A percentile compares a stretch with the other conserved stretches of the same genome.
Evolutionary conservation across 2,113 vertebrate genomes (phyloP).

Genomic region (Lathamus discolor): DNA sequence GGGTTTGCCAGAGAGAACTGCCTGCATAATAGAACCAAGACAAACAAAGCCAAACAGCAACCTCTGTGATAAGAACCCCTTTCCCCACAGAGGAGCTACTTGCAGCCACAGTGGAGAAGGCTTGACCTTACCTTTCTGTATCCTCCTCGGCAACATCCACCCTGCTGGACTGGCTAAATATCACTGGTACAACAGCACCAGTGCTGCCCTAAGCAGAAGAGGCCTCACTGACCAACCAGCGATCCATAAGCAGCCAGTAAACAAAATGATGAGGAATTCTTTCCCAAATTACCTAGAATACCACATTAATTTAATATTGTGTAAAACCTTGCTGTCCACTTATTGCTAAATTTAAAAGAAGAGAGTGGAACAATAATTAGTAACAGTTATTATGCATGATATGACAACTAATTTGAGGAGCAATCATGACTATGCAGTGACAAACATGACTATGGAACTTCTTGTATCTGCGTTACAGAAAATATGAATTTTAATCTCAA

Average conservation of each 20-base stretch:
- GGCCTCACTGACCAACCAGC: conserved; percentile 41
- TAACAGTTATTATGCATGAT: conserved; percentile 2
- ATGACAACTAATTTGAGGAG: conserved; percentile 56
- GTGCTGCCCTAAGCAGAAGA: background rate
- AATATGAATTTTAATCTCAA: conserved; percentile 58
- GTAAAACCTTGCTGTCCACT: conserved; percentile 13
- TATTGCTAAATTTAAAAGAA: conserved; percentile 2
- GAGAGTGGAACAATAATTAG: background rate
- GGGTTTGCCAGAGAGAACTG: background rate
- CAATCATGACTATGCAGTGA: conserved; percentile 58
- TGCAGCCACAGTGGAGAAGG: conserved; percentile 8
- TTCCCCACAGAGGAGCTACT: conserved; percentile 27
- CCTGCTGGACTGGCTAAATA: conserved; percentile 12
- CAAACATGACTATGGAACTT: conserved; percentile 43
- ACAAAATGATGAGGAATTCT: conserved; percentile 30
- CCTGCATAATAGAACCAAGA: conserved; percentile 23
- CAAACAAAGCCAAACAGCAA: conserved; percentile 40
- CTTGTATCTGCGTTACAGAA: conserved; percentile 50
- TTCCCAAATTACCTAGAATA: conserved; percentile 27
- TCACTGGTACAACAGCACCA: background rate
- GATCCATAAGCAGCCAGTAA: conserved; percentile 46
- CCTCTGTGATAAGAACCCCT: background rate
- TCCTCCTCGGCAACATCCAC: background rate
- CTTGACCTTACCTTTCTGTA: conserved; percentile 19
- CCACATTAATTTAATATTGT: background rate